Conservation (phyloP, 2,797 vertebrate genomes). For the Peromyscus melanophrys region DNA sequence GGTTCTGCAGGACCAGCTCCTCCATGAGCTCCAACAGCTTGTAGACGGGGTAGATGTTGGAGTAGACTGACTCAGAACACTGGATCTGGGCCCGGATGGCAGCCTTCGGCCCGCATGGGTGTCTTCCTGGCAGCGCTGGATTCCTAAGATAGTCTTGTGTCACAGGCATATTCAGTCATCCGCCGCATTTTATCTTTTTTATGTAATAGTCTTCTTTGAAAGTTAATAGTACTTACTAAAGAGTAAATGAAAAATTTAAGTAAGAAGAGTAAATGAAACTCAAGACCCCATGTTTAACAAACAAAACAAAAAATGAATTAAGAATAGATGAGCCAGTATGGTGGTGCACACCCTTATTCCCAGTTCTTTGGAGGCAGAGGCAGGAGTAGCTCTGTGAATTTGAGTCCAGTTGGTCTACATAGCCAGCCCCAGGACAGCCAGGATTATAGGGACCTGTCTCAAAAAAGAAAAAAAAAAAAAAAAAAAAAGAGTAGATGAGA, state of each 20-base stretch:
- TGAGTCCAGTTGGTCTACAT: background rate
- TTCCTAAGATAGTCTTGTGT: background rate
- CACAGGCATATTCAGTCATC: background rate
- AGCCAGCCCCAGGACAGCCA: background rate
- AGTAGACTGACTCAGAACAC: background rate
- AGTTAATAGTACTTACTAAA: background rate
- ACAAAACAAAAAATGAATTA: background rate
- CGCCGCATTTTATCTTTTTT: background rate
- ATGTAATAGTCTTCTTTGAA: slow-evolving; percentile 24
- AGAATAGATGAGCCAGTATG: background rate
- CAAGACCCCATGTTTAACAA: background rate
- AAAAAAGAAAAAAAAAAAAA: background rate
- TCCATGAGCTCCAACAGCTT: background rate
- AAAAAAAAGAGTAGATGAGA: background rate
- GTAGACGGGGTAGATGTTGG: background rate
- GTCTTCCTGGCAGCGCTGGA: background rate
- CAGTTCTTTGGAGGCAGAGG: background rate
- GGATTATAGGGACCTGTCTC: background rate
- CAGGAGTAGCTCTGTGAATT: background rate
- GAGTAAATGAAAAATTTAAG: background rate
- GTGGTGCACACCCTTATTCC: background rate
- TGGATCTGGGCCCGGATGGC: background rate
- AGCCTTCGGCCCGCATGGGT: background rate
- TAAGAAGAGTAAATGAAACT: background rate
- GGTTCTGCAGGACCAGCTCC: background rate